Base-by-base conservation (phyloP, 2,113 vertebrate genomes). In the Coturnix japonica region DNA sequence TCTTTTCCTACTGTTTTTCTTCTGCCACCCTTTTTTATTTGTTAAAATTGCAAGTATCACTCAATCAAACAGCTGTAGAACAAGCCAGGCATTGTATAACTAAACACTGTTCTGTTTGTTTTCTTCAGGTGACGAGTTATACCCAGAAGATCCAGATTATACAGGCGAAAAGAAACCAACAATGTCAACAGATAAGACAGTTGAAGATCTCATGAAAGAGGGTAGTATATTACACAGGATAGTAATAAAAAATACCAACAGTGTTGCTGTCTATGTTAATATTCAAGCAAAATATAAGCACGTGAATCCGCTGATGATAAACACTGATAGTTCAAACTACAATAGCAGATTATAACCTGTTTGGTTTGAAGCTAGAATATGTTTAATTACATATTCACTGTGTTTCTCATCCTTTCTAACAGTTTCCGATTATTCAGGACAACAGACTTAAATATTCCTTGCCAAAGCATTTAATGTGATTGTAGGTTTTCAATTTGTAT, bases 111-210 rank as follows among this genome's bases (percentile, higher is more conserved):
- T 43, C 33, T 86, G 7, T 95, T 84, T 87, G 28, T 56, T 35
- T 64, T 82, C 89, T 78, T 30, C 64, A 98, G 98, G 98, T 71
- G 98, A 98, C 89, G 98, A 98, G 20, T 92, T 98, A 21, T 98
- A 98, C 81, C 91, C 96, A 4, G 96, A 98, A 93, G 96, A 98
- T 85, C 95, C 97, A 53, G 87, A 97, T 76, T 96, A 91, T 77
- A 93, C 97, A 65, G 98, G 97, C 72, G 93, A 98, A n/a, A 59
- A 30, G 37, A 87, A 96, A 76, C 61, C 30, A 3, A 5, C 18
- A n/a, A 61, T 97, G 93, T 94, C 93, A 82, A 97, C 95, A 89
- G 90, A 97, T 49, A 97, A 97, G 85, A 98, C 78, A 13, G 63
- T 89, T 84, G 97, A 98, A 91, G 97, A 98, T 53, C 54, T 98